Conservation (phyloP, 1,140 invertebrate genomes). For the Trypoxylus dichotomus region DNA sequence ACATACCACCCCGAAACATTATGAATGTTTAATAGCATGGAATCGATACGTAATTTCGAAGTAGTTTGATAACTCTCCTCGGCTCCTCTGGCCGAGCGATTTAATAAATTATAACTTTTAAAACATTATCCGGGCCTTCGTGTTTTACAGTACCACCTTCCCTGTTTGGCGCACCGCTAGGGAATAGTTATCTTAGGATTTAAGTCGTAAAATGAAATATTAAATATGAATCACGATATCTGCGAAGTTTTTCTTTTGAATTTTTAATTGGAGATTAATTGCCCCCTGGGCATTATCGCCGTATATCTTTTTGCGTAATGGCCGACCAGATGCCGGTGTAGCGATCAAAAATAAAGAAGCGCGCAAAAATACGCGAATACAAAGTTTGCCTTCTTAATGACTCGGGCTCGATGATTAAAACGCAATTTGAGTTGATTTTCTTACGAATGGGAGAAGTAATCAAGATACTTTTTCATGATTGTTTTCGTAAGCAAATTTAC, state of each 20-base stretch:
- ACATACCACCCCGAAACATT: background rate
- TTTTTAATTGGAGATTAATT: constrained; percentile 30
- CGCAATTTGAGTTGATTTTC: background rate
- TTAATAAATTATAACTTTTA: constrained; percentile 25
- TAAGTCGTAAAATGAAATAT: constrained; percentile 29
- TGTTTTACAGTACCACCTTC: background rate
- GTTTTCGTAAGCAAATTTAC: background rate
- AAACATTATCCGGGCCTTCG: constrained; percentile 8
- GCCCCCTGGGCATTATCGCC: constrained; percentile 21
- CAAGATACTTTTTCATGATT: background rate
- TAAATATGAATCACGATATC: constrained; percentile 27
- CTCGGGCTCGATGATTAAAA: background rate
- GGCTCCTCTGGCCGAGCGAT: background rate
- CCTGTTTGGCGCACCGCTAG: background rate
- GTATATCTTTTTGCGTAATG: constrained; percentile 11
- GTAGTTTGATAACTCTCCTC: constrained; percentile 5
- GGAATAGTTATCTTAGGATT: constrained; percentile 28
- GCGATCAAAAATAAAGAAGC: background rate
- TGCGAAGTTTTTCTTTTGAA: constrained; percentile 17
- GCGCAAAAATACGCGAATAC: background rate
- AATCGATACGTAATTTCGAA: constrained; percentile 10
- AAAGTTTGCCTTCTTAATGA: background rate
- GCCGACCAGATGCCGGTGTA: background rate
- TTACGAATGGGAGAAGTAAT: background rate
- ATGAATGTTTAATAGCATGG: background rate